Base-by-base conservation (phyloP, 2,888 invertebrate genomes). In the Caenorhabditis japonica region DNA sequence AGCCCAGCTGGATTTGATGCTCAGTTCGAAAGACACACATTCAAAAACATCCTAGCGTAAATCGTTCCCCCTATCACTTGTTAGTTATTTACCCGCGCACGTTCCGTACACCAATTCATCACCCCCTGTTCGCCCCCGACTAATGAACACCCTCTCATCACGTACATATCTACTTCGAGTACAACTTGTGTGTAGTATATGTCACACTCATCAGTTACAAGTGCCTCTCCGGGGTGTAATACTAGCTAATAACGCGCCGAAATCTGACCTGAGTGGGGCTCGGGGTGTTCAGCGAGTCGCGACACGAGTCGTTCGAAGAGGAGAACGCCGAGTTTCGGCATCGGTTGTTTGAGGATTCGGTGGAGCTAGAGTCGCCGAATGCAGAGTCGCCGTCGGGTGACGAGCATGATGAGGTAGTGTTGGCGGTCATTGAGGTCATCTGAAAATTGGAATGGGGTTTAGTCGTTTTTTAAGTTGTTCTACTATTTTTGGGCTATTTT, bases 351-450 rank as follows among this genome's bases (percentile, higher is more conserved):
- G 64, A 72, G 15, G 75, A 75, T 49, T 76, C 76, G 17, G 95
- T 92, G 25, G 95, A 94, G 71, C 94, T 94, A 69, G 95, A 94
- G 76, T 97, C 97, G 85, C 96, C 96, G 89, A 96, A 97, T 15
- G 97, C 97, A 12, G 96, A 96, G 90, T 97, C 97, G 89, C 95
- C 96, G 89, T 97, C 97, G 0, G 96, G 96, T 58, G 94, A 94
- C 87, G 96, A 95, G 72, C 85, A 86, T n/a, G 79, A 75, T 4
- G 81, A 81, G 12, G 75, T 13, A 94, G 93, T 66, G 21, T 76
- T 70, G 10, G 75, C 55, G 23, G 64, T 49, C 41, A 56, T 66
- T 12, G 66, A 44, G 12, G 39, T 47, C 34, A 58, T 62, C 52
- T 55, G 60, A 36, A 69, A 59, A 15, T 38, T 39, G 27, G 25